These are phyloP conservation scores for Dastarcus helophoroides DNA, from an alignment of 2,888 invertebrate genomes.

Conservation along the genomic window DNA sequence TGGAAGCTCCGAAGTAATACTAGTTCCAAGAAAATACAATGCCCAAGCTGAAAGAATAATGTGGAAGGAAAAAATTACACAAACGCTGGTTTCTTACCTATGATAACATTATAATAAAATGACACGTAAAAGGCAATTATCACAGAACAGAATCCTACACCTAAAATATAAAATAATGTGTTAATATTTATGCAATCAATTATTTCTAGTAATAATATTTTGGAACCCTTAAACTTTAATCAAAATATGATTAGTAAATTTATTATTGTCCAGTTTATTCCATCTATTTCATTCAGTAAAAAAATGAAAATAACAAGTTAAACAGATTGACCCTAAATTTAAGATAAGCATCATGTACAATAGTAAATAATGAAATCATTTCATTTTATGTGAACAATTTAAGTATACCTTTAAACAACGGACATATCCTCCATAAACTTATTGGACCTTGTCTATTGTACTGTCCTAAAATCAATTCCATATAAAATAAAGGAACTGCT, in stretches of 20 bases:
- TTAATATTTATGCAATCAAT: too few species aligned
- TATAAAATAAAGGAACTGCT: conserved; percentile 66
- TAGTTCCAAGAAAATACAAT: conserved; percentile 66
- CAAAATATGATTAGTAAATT: conserved; percentile 3
- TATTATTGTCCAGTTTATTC: too few species aligned
- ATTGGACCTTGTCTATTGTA: conserved; percentile 67
- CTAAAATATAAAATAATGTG: conserved; percentile 41
- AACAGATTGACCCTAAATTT: too few species aligned
- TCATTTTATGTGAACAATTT: too few species aligned
- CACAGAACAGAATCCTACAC: conserved; percentile 69
- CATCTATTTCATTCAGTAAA: too few species aligned
- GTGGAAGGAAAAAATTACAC: not conserved
- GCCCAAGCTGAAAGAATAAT: conserved; percentile 49
- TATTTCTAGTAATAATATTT: too few species aligned
- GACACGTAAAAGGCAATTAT: conserved; percentile 70
- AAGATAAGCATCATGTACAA: too few species aligned
- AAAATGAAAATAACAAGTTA: too few species aligned
- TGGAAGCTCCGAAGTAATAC: conserved; percentile 55
- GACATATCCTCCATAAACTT: conserved; percentile 73
- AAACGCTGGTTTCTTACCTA: conserved; percentile 51
- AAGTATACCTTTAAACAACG: conserved; percentile 62
- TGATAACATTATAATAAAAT: conserved; percentile 77
- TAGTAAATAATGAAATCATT: too few species aligned
- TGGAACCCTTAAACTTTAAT: too few species aligned
- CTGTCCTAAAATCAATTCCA: conserved; percentile 68